These are phyloP conservation scores for Drosophila lutescens DNA, from an alignment of 2,888 invertebrate species.

Conservation along the genomic window DNA sequence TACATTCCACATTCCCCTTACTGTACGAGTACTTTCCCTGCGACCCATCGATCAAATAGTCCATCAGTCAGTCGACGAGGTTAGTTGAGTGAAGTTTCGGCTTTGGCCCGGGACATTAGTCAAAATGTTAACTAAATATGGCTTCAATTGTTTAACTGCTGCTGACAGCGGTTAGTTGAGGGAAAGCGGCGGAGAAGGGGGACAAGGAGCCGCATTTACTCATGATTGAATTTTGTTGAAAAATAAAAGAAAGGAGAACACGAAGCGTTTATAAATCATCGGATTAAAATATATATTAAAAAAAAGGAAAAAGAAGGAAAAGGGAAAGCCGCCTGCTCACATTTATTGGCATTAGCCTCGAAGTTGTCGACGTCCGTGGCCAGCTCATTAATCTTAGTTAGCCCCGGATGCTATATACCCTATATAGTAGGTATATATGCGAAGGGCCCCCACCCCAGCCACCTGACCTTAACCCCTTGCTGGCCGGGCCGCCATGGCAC, in stretches of 20 bases:
- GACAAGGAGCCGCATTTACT: neutral
- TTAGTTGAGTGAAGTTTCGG: constrained; percentile 10
- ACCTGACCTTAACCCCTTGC: constrained; percentile 13
- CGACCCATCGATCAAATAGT: constrained; percentile 25
- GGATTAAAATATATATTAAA: constrained; percentile 25
- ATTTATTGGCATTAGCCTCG: constrained; percentile 34
- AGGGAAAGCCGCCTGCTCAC: constrained; percentile 23
- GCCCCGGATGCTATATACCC: constrained; percentile 7
- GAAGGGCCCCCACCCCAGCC: neutral
- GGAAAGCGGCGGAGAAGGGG: neutral
- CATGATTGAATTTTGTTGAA: constrained; percentile 19
- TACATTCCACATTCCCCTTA: neutral
- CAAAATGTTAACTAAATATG: constrained; percentile 36
- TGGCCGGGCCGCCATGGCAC: neutral
- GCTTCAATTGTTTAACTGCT: constrained; percentile 38
- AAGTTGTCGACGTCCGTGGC: constrained; percentile 27
- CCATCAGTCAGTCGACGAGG: constrained; percentile 10
- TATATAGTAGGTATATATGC: neutral
- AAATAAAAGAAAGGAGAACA: constrained; percentile 1
- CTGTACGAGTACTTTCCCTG: neutral
- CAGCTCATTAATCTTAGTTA: constrained; percentile 48
- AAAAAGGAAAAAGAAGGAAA: neutral
- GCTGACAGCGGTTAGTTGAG: constrained; percentile 27
- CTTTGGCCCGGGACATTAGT: constrained; percentile 27
- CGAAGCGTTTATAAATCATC: constrained; percentile 40